phyloP scores from a whole-genome alignment of 2,797 vertebrate genomes.

The Fistularia tabacaria region DNA sequence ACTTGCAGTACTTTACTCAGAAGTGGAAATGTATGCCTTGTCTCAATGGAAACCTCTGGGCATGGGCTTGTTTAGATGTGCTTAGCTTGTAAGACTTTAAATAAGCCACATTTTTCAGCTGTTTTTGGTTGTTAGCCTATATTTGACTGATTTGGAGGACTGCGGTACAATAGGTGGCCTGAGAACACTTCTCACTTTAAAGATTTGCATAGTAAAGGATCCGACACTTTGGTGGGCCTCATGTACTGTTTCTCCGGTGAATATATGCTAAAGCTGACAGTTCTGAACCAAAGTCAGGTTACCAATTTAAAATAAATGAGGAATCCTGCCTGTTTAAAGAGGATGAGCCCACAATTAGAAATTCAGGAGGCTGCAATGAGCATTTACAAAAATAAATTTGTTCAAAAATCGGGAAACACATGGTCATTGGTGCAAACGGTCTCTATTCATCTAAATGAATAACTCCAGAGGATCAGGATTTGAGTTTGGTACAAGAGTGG shows the following conservation, averaged over 20 bases:
- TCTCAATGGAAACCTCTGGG: too few species aligned
- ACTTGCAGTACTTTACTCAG: too few species aligned
- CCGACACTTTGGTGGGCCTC: constrained; percentile 17
- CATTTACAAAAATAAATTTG: neutral
- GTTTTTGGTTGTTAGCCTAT: constrained; percentile 27
- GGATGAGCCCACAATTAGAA: neutral
- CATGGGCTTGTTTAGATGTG: too few species aligned
- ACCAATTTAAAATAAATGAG: neutral
- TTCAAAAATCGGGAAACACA: neutral
- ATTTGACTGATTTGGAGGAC: constrained; percentile 33
- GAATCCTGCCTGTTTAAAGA: neutral
- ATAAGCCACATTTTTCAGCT: constrained; percentile 3
- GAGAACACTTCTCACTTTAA: constrained; percentile 35
- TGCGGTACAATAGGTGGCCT: constrained; percentile 48
- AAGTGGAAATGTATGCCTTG: too few species aligned
- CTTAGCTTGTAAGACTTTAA: neutral
- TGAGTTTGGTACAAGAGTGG: too few species aligned
- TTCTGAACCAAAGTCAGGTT: neutral
- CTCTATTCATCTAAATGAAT: too few species aligned
- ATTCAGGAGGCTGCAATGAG: neutral
- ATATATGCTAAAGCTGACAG: constrained; percentile 17
- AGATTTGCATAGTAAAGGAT: constrained; percentile 55
- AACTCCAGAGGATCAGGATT: too few species aligned
- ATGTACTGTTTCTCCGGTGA: constrained; percentile 11
- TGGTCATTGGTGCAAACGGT: too few species aligned